Conservation (phyloP, 2,888 invertebrate genomes). For the Noctua comes region DNA sequence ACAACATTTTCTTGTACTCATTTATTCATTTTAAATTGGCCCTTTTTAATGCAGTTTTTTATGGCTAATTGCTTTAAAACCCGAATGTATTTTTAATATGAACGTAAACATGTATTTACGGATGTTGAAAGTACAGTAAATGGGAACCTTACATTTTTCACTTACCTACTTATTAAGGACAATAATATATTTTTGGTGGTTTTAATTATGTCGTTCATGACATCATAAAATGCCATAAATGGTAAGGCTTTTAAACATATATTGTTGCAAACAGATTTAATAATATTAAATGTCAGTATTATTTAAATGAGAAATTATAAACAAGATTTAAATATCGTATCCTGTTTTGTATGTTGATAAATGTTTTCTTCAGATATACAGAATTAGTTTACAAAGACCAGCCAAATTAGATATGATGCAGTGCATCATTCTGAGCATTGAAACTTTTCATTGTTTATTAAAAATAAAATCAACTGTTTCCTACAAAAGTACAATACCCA, state of each 20-base stretch:
- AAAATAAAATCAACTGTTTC: too few species aligned
- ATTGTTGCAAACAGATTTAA: slow-evolving; percentile 34
- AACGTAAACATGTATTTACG: slow-evolving; percentile 45
- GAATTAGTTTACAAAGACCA: too few species aligned
- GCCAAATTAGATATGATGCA: too few species aligned
- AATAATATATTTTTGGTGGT: slow-evolving; percentile 52
- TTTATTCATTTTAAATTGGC: slow-evolving; percentile 29
- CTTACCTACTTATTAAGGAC: slow-evolving; percentile 52
- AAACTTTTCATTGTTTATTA: too few species aligned
- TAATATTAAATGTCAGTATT: slow-evolving; percentile 41
- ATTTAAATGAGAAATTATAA: slow-evolving; percentile 23
- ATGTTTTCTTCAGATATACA: neutral
- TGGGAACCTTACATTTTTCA: slow-evolving; percentile 36
- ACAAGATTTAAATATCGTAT: slow-evolving; percentile 20
- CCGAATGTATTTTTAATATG: slow-evolving; percentile 38
- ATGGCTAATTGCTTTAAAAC: slow-evolving; percentile 31
- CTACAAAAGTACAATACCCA: too few species aligned
- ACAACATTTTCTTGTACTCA: neutral
- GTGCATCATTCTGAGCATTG: too few species aligned
- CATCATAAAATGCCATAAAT: slow-evolving; percentile 46
- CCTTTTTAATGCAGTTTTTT: slow-evolving; percentile 6
- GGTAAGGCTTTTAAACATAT: slow-evolving; percentile 34
- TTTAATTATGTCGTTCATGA: slow-evolving; percentile 54
- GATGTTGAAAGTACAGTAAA: slow-evolving; percentile 48
- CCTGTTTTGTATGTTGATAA: slow-evolving; percentile 6